phyloP scores from a whole-genome alignment of 2,888 invertebrate genomes.

The Therioaphis trifolii region DNA sequence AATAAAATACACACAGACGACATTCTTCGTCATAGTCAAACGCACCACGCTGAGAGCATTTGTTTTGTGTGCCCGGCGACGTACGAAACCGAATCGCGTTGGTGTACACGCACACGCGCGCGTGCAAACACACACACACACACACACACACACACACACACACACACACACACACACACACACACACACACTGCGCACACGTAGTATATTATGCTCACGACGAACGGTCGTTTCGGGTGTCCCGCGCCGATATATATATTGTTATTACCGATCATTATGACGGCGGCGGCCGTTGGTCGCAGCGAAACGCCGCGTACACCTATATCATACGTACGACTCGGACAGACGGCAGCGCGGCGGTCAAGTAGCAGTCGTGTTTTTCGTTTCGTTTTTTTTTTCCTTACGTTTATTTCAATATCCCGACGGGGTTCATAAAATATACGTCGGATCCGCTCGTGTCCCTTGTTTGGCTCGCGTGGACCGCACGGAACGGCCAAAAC shows the following conservation, averaged over 20 bases:
- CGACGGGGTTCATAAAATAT: conserved; percentile 3
- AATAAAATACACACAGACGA: conserved; percentile 26
- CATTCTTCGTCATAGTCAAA: conserved; percentile 47
- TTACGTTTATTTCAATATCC: neutral
- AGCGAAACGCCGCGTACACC: neutral
- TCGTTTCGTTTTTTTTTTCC: neutral
- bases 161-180: no score
- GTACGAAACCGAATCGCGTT: conserved; percentile 30
- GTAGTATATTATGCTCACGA: conserved; percentile 3
- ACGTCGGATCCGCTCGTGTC: no score
- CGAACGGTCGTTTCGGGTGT: conserved; percentile 54
- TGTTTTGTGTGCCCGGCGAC: conserved; percentile 39
- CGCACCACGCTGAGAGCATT: conserved; percentile 61
- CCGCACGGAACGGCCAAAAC: no score
- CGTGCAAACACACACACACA: no score
- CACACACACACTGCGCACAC: no score
- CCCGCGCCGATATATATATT: conserved; percentile 16
- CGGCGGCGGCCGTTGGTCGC: conserved; percentile 7
- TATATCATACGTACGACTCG: no score
- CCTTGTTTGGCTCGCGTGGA: no score
- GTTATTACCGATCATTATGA: conserved; percentile 38
- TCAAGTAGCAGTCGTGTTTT: neutral
- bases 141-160: no score
- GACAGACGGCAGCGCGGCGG: no score
- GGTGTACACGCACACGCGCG: neutral